A percentile compares a stretch with the other conserved stretches of the same genome.
These are phyloP conservation scores for Salticus scenicus DNA, from an alignment of 2,888 invertebrate genomes.

Conservation along the genomic window DNA sequence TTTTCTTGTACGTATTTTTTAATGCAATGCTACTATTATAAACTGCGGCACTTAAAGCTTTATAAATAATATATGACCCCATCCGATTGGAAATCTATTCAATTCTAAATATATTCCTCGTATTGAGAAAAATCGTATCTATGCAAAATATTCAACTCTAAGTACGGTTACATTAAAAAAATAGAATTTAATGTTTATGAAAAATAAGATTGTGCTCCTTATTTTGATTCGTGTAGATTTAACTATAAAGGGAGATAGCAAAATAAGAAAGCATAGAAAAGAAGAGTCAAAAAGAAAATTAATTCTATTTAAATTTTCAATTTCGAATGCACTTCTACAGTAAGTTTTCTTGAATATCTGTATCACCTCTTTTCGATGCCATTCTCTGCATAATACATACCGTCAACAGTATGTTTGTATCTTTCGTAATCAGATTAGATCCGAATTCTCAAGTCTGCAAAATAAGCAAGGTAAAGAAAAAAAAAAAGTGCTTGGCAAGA, in stretches of 20 bases:
- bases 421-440: slow-evolving; percentile 59
- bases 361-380: slow-evolving; percentile 42
- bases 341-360: slow-evolving; percentile 37
- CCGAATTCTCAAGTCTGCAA: slow-evolving; percentile 11
- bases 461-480: slow-evolving; percentile 19
- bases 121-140: slow-evolving; percentile 3
- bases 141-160: neutral
- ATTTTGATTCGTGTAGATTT: slow-evolving; percentile 34
- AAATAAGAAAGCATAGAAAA: neutral
- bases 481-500: slow-evolving; percentile 27
- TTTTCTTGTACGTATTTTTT: no score
- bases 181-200: no score
- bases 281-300: slow-evolving; percentile 19
- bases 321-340: slow-evolving; percentile 52
- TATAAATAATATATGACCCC: no score
- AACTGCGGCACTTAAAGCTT: no score
- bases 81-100: slow-evolving; percentile 31
- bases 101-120: slow-evolving; percentile 26
- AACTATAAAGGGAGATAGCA: slow-evolving; percentile 27
- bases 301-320: slow-evolving; percentile 69
- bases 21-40: no score
- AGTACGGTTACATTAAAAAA: slow-evolving; percentile 20
- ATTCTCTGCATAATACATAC: slow-evolving; percentile 52
- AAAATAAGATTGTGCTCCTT: slow-evolving; percentile 27
- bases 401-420: slow-evolving; percentile 29